A percentile compares a stretch with the other conserved stretches of the same genome.
Evolutionary conservation across 2,888 invertebrate species (phyloP).

Genomic region (Uropetala carovei): DNA sequence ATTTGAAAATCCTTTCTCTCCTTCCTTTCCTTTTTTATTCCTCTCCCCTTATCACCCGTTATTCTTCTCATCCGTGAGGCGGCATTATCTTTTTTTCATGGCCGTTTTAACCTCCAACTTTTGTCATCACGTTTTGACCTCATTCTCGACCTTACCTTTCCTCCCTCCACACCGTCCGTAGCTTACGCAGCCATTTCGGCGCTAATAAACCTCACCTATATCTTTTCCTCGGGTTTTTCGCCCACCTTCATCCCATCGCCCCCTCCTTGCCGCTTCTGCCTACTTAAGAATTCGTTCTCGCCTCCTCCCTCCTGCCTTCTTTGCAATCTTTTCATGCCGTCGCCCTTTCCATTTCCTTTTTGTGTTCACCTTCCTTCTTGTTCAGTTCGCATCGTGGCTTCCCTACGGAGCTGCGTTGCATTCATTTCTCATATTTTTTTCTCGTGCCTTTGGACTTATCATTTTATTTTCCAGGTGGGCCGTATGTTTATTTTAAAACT

Average conservation of each 20-base stretch:
- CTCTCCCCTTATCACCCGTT: not conserved
- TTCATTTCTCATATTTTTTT: not conserved
- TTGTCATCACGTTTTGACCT: conserved; percentile 22
- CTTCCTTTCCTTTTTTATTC: not conserved
- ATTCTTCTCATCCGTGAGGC: not conserved
- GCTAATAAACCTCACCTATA: conserved; percentile 15
- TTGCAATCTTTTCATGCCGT: no score
- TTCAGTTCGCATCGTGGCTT: no score
- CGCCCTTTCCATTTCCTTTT: no score
- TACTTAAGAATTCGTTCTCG: no score
- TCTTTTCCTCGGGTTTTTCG: not conserved
- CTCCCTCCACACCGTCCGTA: not conserved
- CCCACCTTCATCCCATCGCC: not conserved
- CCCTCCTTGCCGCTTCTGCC: not conserved
- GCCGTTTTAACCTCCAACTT: conserved; percentile 7
- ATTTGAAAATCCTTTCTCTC: not conserved
- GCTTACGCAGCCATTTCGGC: not conserved
- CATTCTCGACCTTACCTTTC: not conserved
- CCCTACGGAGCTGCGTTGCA: not conserved
- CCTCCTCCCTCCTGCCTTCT: no score
- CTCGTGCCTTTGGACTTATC: not conserved
- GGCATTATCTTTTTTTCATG: not conserved
- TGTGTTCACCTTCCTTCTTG: no score
- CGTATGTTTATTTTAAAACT: not conserved
- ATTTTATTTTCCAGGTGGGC: not conserved